These are phyloP conservation scores for Amphiprion clarkii DNA, from an alignment of 2,797 vertebrate species.

Conservation along the genomic window DNA sequence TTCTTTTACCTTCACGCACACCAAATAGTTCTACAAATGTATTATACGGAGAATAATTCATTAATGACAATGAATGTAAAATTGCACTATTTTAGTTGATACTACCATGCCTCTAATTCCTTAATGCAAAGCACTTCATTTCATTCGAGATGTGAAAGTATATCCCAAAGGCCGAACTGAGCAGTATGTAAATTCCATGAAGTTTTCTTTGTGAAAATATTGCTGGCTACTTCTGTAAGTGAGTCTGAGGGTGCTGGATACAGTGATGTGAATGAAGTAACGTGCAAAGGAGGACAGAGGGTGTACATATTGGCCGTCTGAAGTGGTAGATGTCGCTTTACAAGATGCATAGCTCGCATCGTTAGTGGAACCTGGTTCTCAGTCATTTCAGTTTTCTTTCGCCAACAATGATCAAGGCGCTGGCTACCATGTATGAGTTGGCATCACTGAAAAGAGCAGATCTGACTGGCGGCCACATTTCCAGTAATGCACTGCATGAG, in stretches of 20 bases:
- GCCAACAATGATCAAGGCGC: constrained; percentile 73
- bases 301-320: constrained; percentile 26
- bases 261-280: constrained; percentile 57
- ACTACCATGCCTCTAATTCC: constrained; percentile 66
- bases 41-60: constrained; percentile 56
- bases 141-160: constrained; percentile 43
- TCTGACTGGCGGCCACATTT: constrained; percentile 50
- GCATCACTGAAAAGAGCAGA: constrained; percentile 49
- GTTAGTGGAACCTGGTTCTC: constrained; percentile 41
- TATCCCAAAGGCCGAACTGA: constrained; percentile 59
- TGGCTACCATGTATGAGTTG: constrained; percentile 72
- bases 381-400: constrained; percentile 28
- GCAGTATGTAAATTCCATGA: constrained; percentile 47
- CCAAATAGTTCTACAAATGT: constrained; percentile 72
- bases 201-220: constrained; percentile 50
- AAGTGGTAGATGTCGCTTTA: constrained; percentile 55
- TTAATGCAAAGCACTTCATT: constrained; percentile 65
- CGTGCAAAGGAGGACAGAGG: constrained; percentile 21
- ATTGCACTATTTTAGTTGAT: constrained; percentile 80
- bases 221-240: constrained; percentile 29
- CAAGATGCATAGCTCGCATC: constrained; percentile 43
- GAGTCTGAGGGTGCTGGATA: constrained; percentile 47
- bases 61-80: constrained; percentile 82
- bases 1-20: constrained; percentile 62
- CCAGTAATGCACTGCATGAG: constrained; percentile 60